A percentile compares a stretch with the other conserved stretches of the same genome.
These are phyloP conservation scores for Himalopsyche japonica DNA, from an alignment of 2,888 invertebrate genomes.

Conservation along the genomic window DNA sequence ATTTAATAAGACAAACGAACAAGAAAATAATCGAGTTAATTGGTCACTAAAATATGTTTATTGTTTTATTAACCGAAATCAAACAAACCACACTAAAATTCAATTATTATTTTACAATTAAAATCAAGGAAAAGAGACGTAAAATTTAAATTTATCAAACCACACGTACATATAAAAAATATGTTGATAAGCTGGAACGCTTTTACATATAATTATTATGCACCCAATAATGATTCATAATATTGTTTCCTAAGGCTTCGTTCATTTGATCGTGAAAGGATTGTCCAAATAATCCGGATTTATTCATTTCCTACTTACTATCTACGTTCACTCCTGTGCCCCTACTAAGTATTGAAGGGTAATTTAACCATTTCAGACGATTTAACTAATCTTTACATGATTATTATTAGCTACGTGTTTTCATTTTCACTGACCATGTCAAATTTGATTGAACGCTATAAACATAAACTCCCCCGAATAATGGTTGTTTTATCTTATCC, in stretches of 20 bases:
- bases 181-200: no score
- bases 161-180: no score
- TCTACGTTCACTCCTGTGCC: neutral
- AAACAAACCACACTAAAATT: no score
- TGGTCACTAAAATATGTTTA: no score
- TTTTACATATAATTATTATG: no score
- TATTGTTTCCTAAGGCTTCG: neutral
- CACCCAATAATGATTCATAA: neutral
- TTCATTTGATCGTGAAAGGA: neutral
- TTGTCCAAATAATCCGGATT: neutral
- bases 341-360: neutral
- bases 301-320: neutral
- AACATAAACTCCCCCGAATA: neutral
- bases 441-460: neutral
- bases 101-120: no score
- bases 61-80: no score
- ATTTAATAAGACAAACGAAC: neutral
- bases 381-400: slow-evolving; percentile 40
- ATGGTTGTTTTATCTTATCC: no score
- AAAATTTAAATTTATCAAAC: no score
- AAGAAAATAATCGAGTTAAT: no score
- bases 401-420: neutral
- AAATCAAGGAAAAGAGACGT: no score
- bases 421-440: slow-evolving; percentile 15
- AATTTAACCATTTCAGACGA: slow-evolving; percentile 37